phyloP scores from a whole-genome alignment of 2,888 invertebrate species.

The Heliconius ismenius region DNA sequence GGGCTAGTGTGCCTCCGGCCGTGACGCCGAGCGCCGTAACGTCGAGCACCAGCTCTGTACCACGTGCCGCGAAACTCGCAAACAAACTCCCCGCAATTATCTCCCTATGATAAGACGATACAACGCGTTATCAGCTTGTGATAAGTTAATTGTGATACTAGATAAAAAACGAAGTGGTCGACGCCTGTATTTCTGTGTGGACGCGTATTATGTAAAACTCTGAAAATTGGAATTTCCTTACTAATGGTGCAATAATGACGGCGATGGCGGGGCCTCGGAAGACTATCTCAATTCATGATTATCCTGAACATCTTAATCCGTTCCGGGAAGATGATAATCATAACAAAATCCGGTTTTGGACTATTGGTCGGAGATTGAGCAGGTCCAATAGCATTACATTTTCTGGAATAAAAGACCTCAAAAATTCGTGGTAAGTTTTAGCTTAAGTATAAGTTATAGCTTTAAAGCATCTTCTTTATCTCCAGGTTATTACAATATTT shows the following conservation, averaged over 20 bases:
- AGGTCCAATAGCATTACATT: conserved; percentile 84
- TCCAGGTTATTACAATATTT: not conserved
- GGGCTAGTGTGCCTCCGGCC: conserved; percentile 61
- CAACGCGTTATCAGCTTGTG: conserved; percentile 69
- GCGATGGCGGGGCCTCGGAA: conserved; percentile 73
- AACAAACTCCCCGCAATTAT: conserved; percentile 74
- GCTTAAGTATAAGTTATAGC: no score
- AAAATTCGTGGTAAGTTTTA: conserved; percentile 83
- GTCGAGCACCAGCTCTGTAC: conserved; percentile 35
- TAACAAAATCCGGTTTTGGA: conserved; percentile 84
- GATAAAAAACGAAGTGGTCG: conserved; percentile 73
- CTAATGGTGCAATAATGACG: conserved; percentile 63
- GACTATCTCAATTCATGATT: conserved; percentile 84
- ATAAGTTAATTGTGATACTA: conserved; percentile 75
- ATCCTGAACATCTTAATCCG: conserved; percentile 89
- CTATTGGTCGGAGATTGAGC: conserved; percentile 76
- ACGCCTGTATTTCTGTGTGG: conserved; percentile 57
- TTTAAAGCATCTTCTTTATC: not conserved
- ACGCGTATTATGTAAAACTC: conserved; percentile 74
- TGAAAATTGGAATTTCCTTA: conserved; percentile 55
- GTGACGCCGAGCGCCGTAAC: conserved; percentile 66
- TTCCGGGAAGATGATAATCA: conserved; percentile 86
- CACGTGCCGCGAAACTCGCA: conserved; percentile 55
- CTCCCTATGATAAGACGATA: conserved; percentile 73
- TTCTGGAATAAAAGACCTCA: conserved; percentile 79